A percentile compares a stretch with the other conserved stretches of the same genome.
Conservation (phyloP, 2,113 vertebrate genomes). For the Prochilodus magdalenae region DNA sequence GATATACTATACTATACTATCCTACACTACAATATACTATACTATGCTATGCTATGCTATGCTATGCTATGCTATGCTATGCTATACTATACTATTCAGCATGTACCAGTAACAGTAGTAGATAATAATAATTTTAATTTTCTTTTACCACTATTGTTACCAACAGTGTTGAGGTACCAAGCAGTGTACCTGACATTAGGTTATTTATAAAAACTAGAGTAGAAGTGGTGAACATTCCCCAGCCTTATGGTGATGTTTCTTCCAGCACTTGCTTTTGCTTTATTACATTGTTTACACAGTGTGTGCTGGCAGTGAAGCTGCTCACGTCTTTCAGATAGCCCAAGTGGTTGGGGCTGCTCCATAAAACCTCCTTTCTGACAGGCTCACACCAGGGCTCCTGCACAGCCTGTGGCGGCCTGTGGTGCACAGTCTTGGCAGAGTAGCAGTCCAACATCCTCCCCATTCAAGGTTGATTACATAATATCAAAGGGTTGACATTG, state of each 20-base stretch:
- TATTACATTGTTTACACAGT: conserved; percentile 39
- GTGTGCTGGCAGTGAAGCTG: conserved; percentile 15
- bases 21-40: no score
- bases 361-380: conserved; percentile 21
- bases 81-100: no score
- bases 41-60: no score
- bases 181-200: neutral
- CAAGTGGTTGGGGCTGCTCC: conserved; percentile 10
- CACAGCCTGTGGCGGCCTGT: conserved; percentile 2
- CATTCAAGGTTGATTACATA: conserved; percentile 49
- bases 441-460: conserved; percentile 24
- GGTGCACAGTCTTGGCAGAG: conserved; percentile 34
- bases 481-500: conserved; percentile 49
- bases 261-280: conserved; percentile 18
- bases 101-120: no score
- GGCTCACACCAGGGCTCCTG: conserved; percentile 32
- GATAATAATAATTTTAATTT: no score
- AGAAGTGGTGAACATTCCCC: conserved; percentile 21
- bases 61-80: no score
- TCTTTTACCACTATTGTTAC: no score
- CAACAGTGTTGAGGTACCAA: neutral
- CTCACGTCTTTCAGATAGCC: conserved; percentile 17
- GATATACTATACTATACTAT: no score
- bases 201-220: neutral
- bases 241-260: conserved; percentile 27